A percentile compares a stretch with the other conserved stretches of the same genome.
phyloP scores from a whole-genome alignment of 2,888 invertebrate species.

The Agonum fuliginosum region DNA sequence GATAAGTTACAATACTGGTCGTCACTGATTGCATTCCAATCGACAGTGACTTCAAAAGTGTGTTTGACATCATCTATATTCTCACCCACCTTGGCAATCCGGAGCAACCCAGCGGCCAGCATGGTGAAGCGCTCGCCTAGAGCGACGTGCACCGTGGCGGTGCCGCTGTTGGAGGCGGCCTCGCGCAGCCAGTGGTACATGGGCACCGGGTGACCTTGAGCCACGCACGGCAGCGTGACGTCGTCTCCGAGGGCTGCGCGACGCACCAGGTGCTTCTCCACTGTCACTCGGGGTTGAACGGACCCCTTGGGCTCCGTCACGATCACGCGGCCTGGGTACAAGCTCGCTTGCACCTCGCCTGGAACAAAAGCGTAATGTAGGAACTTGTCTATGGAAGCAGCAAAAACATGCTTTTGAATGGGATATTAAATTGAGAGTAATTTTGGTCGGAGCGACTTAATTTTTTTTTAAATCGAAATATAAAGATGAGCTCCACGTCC shows the following conservation, averaged over 20 bases:
- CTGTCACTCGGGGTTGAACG: slow-evolving; percentile 83
- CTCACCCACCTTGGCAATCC: slow-evolving; percentile 76
- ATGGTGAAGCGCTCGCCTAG: slow-evolving; percentile 78
- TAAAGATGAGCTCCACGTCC: too few species aligned
- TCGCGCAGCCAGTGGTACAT: slow-evolving; percentile 88
- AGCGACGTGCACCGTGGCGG: slow-evolving; percentile 75
- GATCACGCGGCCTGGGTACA: slow-evolving; percentile 80
- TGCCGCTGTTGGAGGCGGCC: slow-evolving; percentile 79
- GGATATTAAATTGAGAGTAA: not conserved
- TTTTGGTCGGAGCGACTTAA: too few species aligned
- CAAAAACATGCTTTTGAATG: not conserved
- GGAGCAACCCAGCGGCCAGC: slow-evolving; percentile 79
- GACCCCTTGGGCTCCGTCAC: slow-evolving; percentile 85
- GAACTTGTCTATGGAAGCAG: not conserved
- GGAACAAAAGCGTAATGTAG: slow-evolving; percentile 64
- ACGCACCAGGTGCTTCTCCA: slow-evolving; percentile 82
- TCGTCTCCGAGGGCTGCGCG: slow-evolving; percentile 83
- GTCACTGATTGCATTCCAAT: too few species aligned
- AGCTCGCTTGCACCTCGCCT: slow-evolving; percentile 77
- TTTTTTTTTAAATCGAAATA: too few species aligned
- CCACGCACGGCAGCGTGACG: slow-evolving; percentile 85
- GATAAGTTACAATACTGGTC: too few species aligned
- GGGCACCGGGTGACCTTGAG: slow-evolving; percentile 88
- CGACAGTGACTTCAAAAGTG: too few species aligned
- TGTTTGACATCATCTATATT: too few species aligned